Conservation (phyloP, 2,888 invertebrate species). For the Tuta absoluta region DNA sequence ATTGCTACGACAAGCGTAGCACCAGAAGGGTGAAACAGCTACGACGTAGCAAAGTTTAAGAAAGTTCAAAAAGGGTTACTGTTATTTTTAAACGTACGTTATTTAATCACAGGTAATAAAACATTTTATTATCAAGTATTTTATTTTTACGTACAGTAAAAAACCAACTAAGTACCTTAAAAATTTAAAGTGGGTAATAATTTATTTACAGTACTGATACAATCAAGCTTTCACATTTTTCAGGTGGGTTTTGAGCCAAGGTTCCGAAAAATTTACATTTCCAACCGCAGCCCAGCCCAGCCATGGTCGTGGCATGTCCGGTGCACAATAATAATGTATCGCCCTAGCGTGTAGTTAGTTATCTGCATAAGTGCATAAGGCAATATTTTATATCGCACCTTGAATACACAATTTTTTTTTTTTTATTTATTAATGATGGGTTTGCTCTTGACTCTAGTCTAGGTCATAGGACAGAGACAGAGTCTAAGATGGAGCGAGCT, state of each 20-base stretch:
- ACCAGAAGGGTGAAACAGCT: not conserved
- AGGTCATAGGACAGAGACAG: too few species aligned
- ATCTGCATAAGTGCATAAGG: not conserved
- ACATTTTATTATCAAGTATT: not conserved
- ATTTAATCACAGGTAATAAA: not conserved
- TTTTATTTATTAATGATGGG: too few species aligned
- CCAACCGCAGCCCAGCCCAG: not conserved
- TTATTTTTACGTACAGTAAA: not conserved
- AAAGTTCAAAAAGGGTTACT: not conserved
- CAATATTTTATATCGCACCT: not conserved
- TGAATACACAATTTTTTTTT: too few species aligned
- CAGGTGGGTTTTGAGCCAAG: not conserved
- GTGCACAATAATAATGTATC: not conserved
- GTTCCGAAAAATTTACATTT: conserved; percentile 15
- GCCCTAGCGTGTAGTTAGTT: not conserved
- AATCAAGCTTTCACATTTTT: conserved; percentile 17
- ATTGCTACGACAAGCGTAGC: too few species aligned
- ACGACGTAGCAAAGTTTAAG: not conserved
- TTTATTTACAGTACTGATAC: not conserved
- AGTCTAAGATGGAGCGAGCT: too few species aligned
- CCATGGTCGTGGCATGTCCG: not conserved
- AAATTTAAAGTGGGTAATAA: conserved; percentile 13
- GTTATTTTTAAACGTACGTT: not conserved
- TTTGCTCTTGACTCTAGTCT: too few species aligned
- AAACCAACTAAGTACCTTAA: not conserved